Conservation (phyloP, 92 coral and sea anemone species). For the Metridium senile region DNA sequence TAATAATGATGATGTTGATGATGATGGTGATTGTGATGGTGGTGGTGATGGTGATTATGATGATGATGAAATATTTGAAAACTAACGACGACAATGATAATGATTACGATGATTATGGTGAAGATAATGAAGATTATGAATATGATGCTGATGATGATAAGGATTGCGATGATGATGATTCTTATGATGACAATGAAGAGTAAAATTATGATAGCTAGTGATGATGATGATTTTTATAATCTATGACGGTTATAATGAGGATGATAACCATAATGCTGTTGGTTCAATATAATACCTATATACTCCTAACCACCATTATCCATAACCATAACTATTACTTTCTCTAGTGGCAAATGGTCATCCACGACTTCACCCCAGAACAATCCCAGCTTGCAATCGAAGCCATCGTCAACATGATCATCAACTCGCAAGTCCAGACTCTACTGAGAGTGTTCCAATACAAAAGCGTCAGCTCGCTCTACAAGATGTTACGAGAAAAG, state of each 20-base stretch:
- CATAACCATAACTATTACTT: not conserved
- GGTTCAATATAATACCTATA: no score
- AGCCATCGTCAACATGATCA: constrained; percentile 92
- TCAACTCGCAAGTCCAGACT: constrained; percentile 92
- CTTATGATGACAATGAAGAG: not conserved
- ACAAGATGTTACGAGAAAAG: constrained; percentile 96
- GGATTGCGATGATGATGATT: not conserved
- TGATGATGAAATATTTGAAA: not conserved
- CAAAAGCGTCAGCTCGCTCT: constrained; percentile 95
- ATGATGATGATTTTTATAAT: not conserved
- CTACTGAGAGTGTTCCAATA: constrained; percentile 91
- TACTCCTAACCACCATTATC: not conserved
- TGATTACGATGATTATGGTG: not conserved
- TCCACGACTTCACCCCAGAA: constrained; percentile 92
- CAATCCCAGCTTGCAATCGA: constrained; percentile 85
- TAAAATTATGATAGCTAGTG: not conserved
- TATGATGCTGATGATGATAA: not conserved
- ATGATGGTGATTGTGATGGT: not conserved
- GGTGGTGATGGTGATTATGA: not conserved
- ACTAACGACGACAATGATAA: not conserved
- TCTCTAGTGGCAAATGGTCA: constrained; percentile 93
- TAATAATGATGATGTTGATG: not conserved
- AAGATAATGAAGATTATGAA: not conserved
- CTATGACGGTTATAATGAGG: not conserved
- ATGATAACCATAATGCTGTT: not conserved